Percentiles rank a stretch among this genome's conserved stretches.
phyloP scores from a whole-genome alignment of 2,113 vertebrate species.

The Anser brachyrhynchus region DNA sequence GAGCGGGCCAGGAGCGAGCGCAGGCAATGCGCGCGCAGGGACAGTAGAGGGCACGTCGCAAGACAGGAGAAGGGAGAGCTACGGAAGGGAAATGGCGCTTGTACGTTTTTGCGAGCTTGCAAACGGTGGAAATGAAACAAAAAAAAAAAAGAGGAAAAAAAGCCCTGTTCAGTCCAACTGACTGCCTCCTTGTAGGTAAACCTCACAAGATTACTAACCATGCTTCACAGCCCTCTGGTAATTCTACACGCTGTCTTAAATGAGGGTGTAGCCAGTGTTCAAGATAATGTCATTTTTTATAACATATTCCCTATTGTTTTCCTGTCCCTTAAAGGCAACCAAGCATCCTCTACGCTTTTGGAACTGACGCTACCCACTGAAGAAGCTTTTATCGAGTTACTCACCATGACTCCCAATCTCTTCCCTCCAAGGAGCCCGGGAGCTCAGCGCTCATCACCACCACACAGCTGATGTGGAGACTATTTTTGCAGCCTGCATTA shows the following conservation, averaged over 20 bases:
- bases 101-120: background rate
- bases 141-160: background rate
- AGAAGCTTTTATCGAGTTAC: constrained; percentile 63
- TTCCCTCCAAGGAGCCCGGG: constrained; percentile 47
- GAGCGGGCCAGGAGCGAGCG: fast-evolving
- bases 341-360: background rate
- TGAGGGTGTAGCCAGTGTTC: constrained; percentile 35
- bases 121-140: background rate
- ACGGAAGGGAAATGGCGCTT: background rate
- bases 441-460: background rate
- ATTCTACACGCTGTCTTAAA: constrained; percentile 18
- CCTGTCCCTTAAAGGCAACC: constrained; percentile 54
- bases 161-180: background rate
- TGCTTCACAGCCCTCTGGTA: constrained; percentile 24
- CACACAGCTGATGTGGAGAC: constrained; percentile 11
- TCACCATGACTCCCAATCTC: constrained; percentile 62
- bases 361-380: constrained; percentile 38
- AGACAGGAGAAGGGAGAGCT: background rate
- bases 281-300: constrained; percentile 57
- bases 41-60: background rate
- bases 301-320: constrained; percentile 46
- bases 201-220: constrained; percentile 30
- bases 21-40: background rate
- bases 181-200: constrained; percentile 15
- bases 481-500: constrained; percentile 42